Evolutionary conservation across 2,888 invertebrate genomes (phyloP), one percentile per base, ranked within the genome.

Genomic region (Tigriopus californicus): DNA sequence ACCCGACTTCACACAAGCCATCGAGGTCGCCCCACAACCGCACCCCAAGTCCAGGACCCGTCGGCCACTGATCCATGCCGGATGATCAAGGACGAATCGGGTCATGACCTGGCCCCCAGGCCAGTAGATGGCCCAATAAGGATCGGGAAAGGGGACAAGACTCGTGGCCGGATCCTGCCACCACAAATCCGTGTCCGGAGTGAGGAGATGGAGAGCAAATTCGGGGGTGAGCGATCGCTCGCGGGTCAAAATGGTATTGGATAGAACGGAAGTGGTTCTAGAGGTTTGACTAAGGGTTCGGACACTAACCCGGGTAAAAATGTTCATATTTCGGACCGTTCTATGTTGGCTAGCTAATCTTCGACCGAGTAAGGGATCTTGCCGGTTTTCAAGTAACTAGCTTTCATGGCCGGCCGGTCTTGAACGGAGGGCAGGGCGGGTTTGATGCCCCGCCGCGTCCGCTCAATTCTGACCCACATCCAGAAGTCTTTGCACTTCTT

Each of bases 401-500:
- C 13, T 22, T 25, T 20, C 44, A 44, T 44, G 13, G 25, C 22
- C 20, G 42, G 56, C 2, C 56, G 18, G 10, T 56, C 56, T 6
- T 41, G 15, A n/a, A 18, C 13, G 20, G 20, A 3, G n/a, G 58
- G 58, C 10, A 58, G 8, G 10, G 18, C 22, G 13, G 58, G 58
- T 11, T 48, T 25, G 12, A 49, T 4, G 3, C 58, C 58, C 6
- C 48, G 40, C n/a, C 13, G 20, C 20, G 48, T n/a, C 15, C 59
- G 33, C 2, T 13, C 22, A 24, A 24, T 15, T 13, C 24, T 49
- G 25, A 59, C 59, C 20, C 25, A 8, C 33, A 33, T 40, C 59
- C 59, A 59, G 41, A 59, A 59, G 13, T 51, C 53, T 22, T 59
- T 59, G 42, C 59, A 59, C n/a, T 15, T 41, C 33, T 59, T 59